Conservation (phyloP, 2,113 vertebrate species). For the Coryphaenoides rupestris region DNA sequence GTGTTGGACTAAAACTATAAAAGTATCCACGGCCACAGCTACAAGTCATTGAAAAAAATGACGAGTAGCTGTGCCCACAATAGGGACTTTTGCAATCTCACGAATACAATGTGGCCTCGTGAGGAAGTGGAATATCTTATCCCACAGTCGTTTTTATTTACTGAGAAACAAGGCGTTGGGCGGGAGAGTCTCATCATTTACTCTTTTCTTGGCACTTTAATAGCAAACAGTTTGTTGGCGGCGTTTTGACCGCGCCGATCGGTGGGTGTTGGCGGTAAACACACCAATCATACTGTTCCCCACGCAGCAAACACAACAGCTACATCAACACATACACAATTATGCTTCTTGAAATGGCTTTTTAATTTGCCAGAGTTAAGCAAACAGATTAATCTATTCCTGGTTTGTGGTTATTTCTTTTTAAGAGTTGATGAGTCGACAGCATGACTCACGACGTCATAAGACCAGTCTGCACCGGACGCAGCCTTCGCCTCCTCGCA, state of each 20-base stretch:
- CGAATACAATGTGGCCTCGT: constrained; percentile 40
- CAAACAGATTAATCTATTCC: background rate
- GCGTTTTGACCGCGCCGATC: background rate
- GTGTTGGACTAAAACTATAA: constrained; percentile 13
- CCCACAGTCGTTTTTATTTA: constrained; percentile 38
- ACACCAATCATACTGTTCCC: background rate
- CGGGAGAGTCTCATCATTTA: constrained; percentile 35
- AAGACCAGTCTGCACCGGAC: too few species aligned
- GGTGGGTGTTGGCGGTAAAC: background rate
- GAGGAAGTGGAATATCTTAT: constrained; percentile 24
- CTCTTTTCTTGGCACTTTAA: constrained; percentile 41
- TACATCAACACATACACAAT: background rate
- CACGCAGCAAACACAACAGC: background rate
- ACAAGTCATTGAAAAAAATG: constrained; percentile 48
- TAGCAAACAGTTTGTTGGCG: constrained; percentile 1
- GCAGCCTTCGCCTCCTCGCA: too few species aligned
- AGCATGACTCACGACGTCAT: too few species aligned
- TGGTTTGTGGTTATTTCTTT: background rate
- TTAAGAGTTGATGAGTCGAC: too few species aligned
- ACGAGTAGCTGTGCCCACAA: too few species aligned
- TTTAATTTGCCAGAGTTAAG: background rate
- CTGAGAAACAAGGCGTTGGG: constrained; percentile 30
- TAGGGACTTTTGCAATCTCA: constrained; percentile 35
- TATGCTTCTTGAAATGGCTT: background rate
- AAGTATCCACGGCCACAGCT: constrained; percentile 25